phyloP scores from a whole-genome alignment of 2,888 invertebrate species.

The Cephus rjabovi region DNA sequence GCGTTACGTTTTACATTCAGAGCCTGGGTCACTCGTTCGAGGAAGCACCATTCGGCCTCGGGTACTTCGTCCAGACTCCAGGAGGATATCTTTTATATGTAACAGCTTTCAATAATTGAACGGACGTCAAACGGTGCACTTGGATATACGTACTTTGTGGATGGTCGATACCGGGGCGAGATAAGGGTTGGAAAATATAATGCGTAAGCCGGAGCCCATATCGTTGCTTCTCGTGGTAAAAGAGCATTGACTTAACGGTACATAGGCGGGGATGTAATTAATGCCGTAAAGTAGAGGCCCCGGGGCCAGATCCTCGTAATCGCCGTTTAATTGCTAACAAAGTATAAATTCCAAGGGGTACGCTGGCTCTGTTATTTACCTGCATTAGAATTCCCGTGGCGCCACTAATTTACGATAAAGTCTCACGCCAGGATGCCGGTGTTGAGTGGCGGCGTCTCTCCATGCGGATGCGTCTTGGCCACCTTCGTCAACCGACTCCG shows the following conservation, averaged over 20 bases:
- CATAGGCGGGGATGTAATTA: constrained; percentile 5
- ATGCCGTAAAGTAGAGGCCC: constrained; percentile 6
- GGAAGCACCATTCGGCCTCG: not conserved
- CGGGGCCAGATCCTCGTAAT: constrained; percentile 12
- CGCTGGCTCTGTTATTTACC: constrained; percentile 33
- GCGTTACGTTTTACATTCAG: not conserved
- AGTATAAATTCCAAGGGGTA: constrained; percentile 38
- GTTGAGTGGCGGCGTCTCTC: constrained; percentile 23
- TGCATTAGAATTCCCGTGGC: constrained; percentile 43
- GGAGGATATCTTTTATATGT: not conserved
- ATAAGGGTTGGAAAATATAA: not conserved
- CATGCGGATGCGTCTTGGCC: not conserved
- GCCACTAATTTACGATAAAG: constrained; percentile 25
- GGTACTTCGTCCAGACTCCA: not conserved
- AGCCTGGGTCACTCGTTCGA: not conserved
- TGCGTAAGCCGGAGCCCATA: not conserved
- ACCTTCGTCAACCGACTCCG: not conserved
- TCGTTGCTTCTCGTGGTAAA: not conserved
- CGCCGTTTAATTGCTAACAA: constrained; percentile 43
- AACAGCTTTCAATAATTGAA: not conserved
- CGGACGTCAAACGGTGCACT: not conserved
- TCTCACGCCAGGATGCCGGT: constrained; percentile 18
- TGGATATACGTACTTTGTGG: not conserved
- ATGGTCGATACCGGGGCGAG: not conserved
- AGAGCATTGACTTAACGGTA: not conserved